Percentiles rank a stretch among this genome's conserved stretches.
Evolutionary conservation across 1,140 invertebrate genomes (phyloP).

Genomic region (Leptopilina clavipes): DNA sequence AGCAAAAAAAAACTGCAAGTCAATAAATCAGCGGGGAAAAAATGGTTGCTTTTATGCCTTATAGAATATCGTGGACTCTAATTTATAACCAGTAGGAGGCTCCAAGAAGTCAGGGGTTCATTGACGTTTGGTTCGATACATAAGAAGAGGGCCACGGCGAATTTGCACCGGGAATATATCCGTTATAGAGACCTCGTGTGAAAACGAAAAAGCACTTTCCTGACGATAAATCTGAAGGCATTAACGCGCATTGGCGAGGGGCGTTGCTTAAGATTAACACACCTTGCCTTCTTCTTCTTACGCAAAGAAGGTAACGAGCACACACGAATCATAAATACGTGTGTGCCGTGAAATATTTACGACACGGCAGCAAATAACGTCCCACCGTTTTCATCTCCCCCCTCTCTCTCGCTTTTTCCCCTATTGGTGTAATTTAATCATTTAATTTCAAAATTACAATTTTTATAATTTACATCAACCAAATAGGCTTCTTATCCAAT

Average conservation of each 20-base stretch:
- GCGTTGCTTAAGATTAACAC: constrained; percentile 36
- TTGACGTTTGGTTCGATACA: constrained; percentile 40
- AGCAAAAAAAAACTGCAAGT: constrained; percentile 41
- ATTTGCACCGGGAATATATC: constrained; percentile 49
- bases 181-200: constrained; percentile 39
- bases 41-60: constrained; percentile 49
- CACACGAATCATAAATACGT: constrained; percentile 48
- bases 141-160: constrained; percentile 45
- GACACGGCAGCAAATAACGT: constrained; percentile 1
- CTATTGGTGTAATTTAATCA: neutral
- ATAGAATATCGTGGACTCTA: constrained; percentile 54
- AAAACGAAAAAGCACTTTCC: constrained; percentile 43
- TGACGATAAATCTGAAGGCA: constrained; percentile 51
- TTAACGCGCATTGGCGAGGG: constrained; percentile 44
- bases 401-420: neutral
- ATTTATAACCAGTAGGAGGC: constrained; percentile 57
- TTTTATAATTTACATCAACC: too few relatives aligned
- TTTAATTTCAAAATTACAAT: neutral
- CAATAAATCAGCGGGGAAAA: constrained; percentile 56
- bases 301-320: constrained; percentile 38
- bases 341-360: constrained; percentile 32
- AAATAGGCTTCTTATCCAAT: too few relatives aligned
- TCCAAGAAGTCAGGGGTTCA: constrained; percentile 24
- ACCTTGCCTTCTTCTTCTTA: constrained; percentile 16
- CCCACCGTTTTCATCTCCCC: neutral